Percentiles rank a stretch among this genome's conserved stretches.
Evolutionary conservation across 2,797 vertebrate species (phyloP).

Genomic region (Philypnodon macrostomus): DNA sequence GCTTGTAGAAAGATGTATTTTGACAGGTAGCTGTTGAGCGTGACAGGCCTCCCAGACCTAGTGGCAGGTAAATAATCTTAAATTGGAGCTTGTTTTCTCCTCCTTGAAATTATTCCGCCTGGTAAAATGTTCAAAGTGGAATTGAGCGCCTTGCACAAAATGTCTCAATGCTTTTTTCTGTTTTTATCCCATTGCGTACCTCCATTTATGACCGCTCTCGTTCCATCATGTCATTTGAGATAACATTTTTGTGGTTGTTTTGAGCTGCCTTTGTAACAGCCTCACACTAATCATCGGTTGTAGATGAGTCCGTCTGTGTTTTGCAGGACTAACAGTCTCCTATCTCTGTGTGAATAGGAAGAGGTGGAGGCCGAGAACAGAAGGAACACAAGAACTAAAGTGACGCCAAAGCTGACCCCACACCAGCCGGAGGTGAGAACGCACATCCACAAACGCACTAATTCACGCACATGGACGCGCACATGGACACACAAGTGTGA

Average conservation of each 20-base stretch:
- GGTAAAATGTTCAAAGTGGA: constrained; percentile 23
- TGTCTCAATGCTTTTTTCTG: constrained; percentile 21
- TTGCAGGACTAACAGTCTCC: constrained; percentile 1
- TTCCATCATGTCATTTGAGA: constrained; percentile 7
- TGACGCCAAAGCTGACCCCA: constrained; percentile 52
- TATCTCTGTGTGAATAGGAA: constrained; percentile 47
- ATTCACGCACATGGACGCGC: background rate
- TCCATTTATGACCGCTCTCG: constrained; percentile 7
- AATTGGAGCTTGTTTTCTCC: constrained; percentile 24
- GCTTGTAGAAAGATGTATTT: background rate
- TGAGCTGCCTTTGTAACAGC: background rate
- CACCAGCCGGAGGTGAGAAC: constrained; percentile 68
- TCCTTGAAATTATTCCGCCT: constrained; percentile 9
- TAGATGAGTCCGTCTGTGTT: constrained; percentile 25
- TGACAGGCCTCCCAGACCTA: constrained; percentile 2
- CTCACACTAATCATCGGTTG: constrained; percentile 1
- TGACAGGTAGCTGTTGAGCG: constrained; percentile 12
- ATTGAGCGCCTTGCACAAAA: background rate
- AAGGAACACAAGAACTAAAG: constrained; percentile 63
- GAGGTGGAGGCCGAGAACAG: constrained; percentile 71
- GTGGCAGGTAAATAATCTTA: constrained; percentile 22
- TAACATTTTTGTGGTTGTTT: constrained; percentile 11
- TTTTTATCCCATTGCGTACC: background rate
- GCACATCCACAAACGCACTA: background rate
- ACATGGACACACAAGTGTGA: background rate